A percentile compares a stretch with the other conserved stretches of the same genome.
These are phyloP conservation scores for Atta texana DNA, from an alignment of 1,140 invertebrate species.

Conservation along the genomic window DNA sequence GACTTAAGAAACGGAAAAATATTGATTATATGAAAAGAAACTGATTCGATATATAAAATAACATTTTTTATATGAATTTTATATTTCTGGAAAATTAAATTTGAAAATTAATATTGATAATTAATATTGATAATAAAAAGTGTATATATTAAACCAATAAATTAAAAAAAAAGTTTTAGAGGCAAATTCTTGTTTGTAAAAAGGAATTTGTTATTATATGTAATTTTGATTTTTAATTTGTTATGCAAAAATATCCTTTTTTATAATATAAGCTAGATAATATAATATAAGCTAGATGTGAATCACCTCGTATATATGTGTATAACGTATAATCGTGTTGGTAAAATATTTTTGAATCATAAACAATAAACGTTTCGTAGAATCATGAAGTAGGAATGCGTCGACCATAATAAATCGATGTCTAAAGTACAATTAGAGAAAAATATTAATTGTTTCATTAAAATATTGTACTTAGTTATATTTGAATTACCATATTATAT, in stretches of 20 bases:
- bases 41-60: background rate
- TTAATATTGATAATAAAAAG: background rate
- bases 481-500: background rate
- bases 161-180: background rate
- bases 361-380: constrained; percentile 1
- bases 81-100: background rate
- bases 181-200: background rate
- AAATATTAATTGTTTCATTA: background rate
- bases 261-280: background rate
- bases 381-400: background rate
- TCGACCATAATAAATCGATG: background rate
- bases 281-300: background rate
- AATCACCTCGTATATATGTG: background rate
- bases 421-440: background rate
- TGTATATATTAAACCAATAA: background rate
- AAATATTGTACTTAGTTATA: background rate
- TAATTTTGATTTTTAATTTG: background rate
- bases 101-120: background rate
- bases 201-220: background rate
- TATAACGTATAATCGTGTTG: background rate
- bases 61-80: background rate
- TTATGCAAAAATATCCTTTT: background rate
- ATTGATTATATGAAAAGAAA: background rate
- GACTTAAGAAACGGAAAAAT: background rate
- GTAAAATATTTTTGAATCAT: background rate